These are phyloP conservation scores for Aphelinus certus DNA, from an alignment of 1,140 invertebrate species.

Conservation along the genomic window DNA sequence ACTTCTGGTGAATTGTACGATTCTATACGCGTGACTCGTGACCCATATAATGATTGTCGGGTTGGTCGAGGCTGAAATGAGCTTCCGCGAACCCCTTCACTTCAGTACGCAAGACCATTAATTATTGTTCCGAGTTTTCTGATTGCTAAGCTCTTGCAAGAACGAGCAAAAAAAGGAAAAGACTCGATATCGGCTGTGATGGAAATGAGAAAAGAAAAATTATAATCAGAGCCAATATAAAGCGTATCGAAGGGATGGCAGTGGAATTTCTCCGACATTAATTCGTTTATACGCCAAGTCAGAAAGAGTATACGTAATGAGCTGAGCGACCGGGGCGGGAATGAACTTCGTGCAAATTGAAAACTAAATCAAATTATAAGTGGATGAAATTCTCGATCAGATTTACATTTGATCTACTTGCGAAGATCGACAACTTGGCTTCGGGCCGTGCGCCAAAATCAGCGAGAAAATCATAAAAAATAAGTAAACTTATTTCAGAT, in stretches of 20 bases:
- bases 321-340: neutral
- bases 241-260: neutral
- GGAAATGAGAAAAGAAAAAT: neutral
- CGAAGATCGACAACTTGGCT: neutral
- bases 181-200: neutral
- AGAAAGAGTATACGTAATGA: neutral
- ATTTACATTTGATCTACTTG: slow-evolving; percentile 7
- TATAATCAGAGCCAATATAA: neutral
- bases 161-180: no score
- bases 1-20: no score
- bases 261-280: slow-evolving; percentile 7
- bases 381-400: neutral
- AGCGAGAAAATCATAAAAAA: no score
- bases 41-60: no score
- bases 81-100: no score
- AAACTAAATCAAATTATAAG: slow-evolving; percentile 16
- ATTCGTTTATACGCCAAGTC: neutral
- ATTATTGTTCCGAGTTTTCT: no score
- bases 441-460: no score
- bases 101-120: no score
- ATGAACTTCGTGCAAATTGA: slow-evolving; percentile 3
- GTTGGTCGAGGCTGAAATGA: no score
- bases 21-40: no score
- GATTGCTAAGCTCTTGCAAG: no score
- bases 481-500: no score